Evolutionary conservation across 2,113 vertebrate genomes (phyloP), one percentile per base, ranked within the genome.

Genomic region (Lepus europaeus): DNA sequence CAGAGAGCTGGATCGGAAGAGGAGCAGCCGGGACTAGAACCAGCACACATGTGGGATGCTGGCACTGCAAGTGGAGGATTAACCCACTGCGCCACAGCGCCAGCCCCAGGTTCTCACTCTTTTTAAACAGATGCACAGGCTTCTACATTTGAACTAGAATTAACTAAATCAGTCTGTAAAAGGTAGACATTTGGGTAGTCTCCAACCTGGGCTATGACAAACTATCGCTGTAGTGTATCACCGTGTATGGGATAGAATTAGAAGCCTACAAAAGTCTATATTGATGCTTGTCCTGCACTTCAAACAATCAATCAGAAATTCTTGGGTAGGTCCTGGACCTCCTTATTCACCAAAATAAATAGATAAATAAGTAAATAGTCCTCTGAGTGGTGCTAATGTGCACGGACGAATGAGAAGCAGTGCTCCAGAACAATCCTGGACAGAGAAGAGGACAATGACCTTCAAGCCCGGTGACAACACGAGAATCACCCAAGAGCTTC

Each of bases 241-340:
- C 33, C 36, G 49, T 53, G 1, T 6, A 31, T 1, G 3, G 45
- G 29, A 23, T 88, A 73, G 66, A n/a, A 1, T 36, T 16, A 59
- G 17, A 81, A 70, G 13, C 0, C 39, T 51, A 11, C 31, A 27
- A 20, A 78, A 6, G 13, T 61, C 36, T 56, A 4, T 22, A 45
- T 39, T 25, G 76, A 78, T 16, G 29, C 27, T 19, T 88, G 56
- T 11, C 11, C 5, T 69, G 29, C 31, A 22, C 8, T 79, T 80
- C 33, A 36, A 84, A 49, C 59, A 31, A 36, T 79, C 56, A 74
- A 68, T 90, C 85, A 64, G 68, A 92, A 81, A 66, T 86, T 85
- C 25, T n/a, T 69, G 49, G 78, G 7, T 2, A 13, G 13, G 45
- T 36, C 22, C 17, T 61, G 70, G 33, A 29, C 17, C 6, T 49